Conservation (phyloP, 2,797 vertebrate genomes). For the Fratercula arctica region DNA sequence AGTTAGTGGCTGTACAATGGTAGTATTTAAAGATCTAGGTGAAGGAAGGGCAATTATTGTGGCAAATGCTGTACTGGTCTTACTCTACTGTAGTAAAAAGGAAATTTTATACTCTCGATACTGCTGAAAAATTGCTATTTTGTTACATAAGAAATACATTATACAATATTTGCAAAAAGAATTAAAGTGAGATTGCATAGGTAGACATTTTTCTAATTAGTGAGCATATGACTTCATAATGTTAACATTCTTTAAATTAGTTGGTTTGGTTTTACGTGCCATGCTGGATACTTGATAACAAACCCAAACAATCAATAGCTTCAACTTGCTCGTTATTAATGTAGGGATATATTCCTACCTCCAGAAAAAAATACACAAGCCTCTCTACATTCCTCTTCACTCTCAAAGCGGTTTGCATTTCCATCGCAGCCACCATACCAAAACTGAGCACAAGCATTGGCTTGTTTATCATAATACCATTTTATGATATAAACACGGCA, state of each 20-base stretch:
- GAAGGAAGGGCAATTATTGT: neutral
- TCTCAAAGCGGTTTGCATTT: constrained; percentile 86
- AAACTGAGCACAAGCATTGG: constrained; percentile 90
- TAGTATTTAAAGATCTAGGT: neutral
- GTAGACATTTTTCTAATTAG: neutral
- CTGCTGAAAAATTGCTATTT: neutral
- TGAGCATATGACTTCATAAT: neutral
- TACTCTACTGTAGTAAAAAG: neutral
- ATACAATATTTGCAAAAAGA: neutral
- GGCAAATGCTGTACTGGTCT: neutral
- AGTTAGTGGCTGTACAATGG: neutral
- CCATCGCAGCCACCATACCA: constrained; percentile 88
- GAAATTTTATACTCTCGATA: neutral
- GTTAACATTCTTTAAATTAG: neutral
- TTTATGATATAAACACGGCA: constrained; percentile 82
- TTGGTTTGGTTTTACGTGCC: neutral
- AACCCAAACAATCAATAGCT: neutral
- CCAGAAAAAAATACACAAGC: constrained; percentile 76
- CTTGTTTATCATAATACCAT: constrained; percentile 88
- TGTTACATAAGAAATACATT: neutral
- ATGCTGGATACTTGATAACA: neutral
- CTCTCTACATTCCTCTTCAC: constrained; percentile 83
- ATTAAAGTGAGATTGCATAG: neutral
- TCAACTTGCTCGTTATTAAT: neutral
- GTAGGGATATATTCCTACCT: constrained; percentile 64